Evolutionary conservation across 2,888 invertebrate species (phyloP).

Genomic region (Masnerella sp.): DNA sequence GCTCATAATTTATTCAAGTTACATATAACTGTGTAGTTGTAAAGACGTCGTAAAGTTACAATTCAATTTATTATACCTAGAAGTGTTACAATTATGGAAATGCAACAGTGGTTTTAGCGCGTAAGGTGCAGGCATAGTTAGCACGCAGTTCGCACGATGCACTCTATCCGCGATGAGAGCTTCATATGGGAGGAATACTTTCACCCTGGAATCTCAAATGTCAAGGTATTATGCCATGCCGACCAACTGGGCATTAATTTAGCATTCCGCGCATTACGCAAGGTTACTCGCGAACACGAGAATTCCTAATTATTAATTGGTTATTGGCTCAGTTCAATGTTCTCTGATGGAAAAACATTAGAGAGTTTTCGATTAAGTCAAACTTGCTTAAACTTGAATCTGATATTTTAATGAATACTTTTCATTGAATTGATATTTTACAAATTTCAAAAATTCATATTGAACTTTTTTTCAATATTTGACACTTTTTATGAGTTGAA

Average conservation of each 20-base stretch:
- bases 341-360: constrained; percentile 4
- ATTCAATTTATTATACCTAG: constrained; percentile 18
- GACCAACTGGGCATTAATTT: constrained; percentile 54
- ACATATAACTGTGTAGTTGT: neutral
- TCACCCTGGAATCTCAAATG: constrained; percentile 65
- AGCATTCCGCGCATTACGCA: constrained; percentile 57
- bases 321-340: constrained; percentile 3
- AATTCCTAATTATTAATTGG: constrained; percentile 42
- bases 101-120: constrained; percentile 18
- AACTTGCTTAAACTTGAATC: too few relatives aligned
- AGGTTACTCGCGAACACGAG: constrained; percentile 37
- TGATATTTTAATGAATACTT: too few relatives aligned
- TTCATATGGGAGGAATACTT: constrained; percentile 55
- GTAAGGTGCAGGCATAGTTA: constrained; percentile 38
- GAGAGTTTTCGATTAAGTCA: too few relatives aligned
- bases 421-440: too few relatives aligned
- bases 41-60: constrained; percentile 4
- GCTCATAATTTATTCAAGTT: neutral
- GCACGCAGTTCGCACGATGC: constrained; percentile 60
- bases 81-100: constrained; percentile 37
- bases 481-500: too few relatives aligned
- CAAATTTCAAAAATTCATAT: too few relatives aligned
- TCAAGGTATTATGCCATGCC: constrained; percentile 61
- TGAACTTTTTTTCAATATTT: too few relatives aligned
- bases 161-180: constrained; percentile 27